A percentile compares a stretch with the other conserved stretches of the same genome.
Evolutionary conservation across 2,113 vertebrate genomes (phyloP).

Genomic region (Microcebus lehilahytsara): DNA sequence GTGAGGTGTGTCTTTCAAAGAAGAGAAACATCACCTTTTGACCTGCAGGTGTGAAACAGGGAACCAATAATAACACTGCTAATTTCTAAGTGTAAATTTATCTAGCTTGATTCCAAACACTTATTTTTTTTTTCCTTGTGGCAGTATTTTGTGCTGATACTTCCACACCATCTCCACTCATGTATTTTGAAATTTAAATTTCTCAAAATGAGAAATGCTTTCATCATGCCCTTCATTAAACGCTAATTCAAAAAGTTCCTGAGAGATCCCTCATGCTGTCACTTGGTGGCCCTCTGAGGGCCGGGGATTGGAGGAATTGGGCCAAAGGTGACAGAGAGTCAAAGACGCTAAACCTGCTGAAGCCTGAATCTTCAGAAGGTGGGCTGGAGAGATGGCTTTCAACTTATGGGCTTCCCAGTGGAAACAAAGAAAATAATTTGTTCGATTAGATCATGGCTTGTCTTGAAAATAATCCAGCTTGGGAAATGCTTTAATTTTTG

Average conservation of each 20-base stretch:
- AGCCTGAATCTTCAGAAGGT: slow-evolving; percentile 35
- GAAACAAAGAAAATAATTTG: slow-evolving; percentile 80
- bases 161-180: not conserved
- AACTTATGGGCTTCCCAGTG: slow-evolving; percentile 52
- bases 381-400: slow-evolving; percentile 61
- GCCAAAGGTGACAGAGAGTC: not conserved
- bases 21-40: not conserved
- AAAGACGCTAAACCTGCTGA: slow-evolving; percentile 49
- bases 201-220: slow-evolving; percentile 52
- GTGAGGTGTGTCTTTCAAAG: not conserved
- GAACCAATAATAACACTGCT: not conserved
- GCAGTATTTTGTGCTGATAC: not conserved
- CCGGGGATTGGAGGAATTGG: not conserved
- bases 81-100: not conserved
- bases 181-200: slow-evolving; percentile 67
- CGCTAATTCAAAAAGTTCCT: slow-evolving; percentile 60
- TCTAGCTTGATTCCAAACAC: not conserved
- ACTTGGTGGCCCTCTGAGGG: not conserved
- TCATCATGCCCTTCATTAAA: slow-evolving; percentile 65
- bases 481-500: slow-evolving; percentile 66
- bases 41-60: not conserved
- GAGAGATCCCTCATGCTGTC: not conserved
- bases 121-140: not conserved
- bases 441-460: slow-evolving; percentile 77
- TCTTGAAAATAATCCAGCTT: slow-evolving; percentile 76